Conservation (phyloP, 2,797 vertebrate genomes). For the Coilia nasus region DNA sequence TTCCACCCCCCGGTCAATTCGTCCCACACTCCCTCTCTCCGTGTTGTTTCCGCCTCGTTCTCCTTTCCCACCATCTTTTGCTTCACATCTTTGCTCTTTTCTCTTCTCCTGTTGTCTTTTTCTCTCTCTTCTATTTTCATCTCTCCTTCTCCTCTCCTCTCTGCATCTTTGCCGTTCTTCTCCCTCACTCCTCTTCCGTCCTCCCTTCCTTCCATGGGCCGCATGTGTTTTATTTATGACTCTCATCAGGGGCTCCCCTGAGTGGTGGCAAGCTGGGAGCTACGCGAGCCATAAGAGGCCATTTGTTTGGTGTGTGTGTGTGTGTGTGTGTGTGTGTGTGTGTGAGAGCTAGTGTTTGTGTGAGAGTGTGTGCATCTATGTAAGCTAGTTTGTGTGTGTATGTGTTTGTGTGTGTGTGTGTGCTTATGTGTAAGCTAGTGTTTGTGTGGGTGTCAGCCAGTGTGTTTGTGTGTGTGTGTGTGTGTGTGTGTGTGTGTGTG, state of each 20-base stretch:
- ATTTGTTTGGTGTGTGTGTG: slow-evolving; percentile 18
- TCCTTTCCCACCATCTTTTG: no score
- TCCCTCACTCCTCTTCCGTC: no score
- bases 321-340: background rate
- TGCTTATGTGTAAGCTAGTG: background rate
- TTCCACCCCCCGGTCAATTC: no score
- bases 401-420: slow-evolving; percentile 1
- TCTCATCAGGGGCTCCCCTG: slow-evolving; percentile 11
- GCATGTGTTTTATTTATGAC: slow-evolving; percentile 60
- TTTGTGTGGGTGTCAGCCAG: background rate
- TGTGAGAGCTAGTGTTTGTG: background rate
- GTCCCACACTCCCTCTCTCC: no score
- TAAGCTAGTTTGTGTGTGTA: background rate
- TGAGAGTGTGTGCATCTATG: background rate
- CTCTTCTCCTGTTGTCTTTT: no score
- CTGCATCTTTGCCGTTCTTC: no score
- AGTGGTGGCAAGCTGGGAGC: slow-evolving; percentile 1
- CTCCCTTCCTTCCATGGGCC: slow-evolving; percentile 36
- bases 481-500: background rate
- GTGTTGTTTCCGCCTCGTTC: no score
- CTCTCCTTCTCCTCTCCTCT: background rate
- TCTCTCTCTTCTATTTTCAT: background rate
- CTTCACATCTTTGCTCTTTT: no score
- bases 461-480: slow-evolving; percentile 16
- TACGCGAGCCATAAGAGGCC: background rate